These are phyloP conservation scores for Temnothorax curvispinosus DNA, from an alignment of 1,140 invertebrate species.

Conservation along the genomic window DNA sequence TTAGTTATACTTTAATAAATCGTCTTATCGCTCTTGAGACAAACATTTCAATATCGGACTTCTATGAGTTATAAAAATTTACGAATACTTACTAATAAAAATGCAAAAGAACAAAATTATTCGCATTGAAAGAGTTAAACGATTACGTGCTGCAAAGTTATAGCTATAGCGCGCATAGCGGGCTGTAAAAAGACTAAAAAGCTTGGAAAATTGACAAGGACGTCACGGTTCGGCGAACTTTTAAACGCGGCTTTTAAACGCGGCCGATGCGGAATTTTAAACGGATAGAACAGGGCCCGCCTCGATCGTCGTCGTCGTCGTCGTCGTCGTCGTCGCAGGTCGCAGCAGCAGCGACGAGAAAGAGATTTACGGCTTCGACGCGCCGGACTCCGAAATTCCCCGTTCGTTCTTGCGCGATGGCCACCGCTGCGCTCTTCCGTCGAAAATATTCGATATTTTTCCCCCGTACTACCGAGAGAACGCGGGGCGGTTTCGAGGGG, in stretches of 20 bases:
- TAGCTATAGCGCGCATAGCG: background rate
- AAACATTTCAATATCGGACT: background rate
- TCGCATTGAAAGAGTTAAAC: conserved; percentile 3
- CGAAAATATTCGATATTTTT: conserved; percentile 59
- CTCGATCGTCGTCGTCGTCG: background rate
- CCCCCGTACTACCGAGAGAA: background rate
- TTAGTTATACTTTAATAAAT: background rate
- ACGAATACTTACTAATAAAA: background rate
- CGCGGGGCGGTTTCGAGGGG: background rate
- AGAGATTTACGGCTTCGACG: conserved; percentile 59
- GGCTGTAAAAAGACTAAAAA: conserved; percentile 3
- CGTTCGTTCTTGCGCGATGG: conserved; percentile 16
- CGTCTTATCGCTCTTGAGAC: background rate
- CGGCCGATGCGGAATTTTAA: conserved; percentile 67
- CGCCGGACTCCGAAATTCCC: conserved; percentile 7
- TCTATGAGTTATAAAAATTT: background rate
- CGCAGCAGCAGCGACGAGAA: background rate
- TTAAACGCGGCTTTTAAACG: conserved; percentile 67
- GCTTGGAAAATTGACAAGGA: conserved; percentile 8
- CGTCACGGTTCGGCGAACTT: conserved; percentile 61
- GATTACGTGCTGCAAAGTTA: background rate
- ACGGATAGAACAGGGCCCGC: background rate
- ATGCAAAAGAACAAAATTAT: background rate
- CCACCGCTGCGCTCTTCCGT: background rate
- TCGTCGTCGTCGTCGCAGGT: conserved; percentile 1